phyloP scores from a whole-genome alignment of 2,113 vertebrate genomes.

The Colius striatus region DNA sequence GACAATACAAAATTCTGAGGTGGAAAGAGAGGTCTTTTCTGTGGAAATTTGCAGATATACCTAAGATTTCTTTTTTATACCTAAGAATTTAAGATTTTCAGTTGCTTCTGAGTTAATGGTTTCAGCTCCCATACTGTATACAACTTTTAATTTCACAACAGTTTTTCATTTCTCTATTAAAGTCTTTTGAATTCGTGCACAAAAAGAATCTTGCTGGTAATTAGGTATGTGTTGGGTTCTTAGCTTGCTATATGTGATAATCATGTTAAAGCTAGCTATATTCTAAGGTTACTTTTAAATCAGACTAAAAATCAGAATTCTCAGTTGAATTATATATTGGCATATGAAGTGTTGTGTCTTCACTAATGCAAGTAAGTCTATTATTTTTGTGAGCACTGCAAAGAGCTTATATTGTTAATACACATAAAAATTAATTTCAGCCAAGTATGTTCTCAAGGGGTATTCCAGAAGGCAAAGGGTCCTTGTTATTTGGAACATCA shows the following conservation, averaged over 20 bases:
- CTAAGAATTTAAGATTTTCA: background rate
- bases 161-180: background rate
- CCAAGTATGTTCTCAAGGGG: background rate
- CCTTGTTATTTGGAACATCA: conserved; percentile 26
- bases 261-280: background rate
- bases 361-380: background rate
- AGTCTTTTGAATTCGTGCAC: background rate
- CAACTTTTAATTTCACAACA: background rate
- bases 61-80: background rate
- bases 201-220: background rate
- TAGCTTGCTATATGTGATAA: background rate
- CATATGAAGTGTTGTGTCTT: conserved; percentile 43
- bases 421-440: background rate
- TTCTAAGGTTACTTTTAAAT: conserved; percentile 3
- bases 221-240: background rate
- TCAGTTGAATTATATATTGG: conserved; percentile 18
- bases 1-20: background rate
- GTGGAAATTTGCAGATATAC: background rate
- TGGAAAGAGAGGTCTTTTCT: background rate
- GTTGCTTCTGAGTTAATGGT: background rate
- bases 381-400: conserved; percentile 6
- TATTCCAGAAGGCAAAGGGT: conserved; percentile 19
- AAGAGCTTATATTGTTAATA: conserved; percentile 6
- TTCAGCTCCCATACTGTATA: background rate
- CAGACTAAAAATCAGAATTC: conserved; percentile 31